These are phyloP conservation scores for Aphelenchoides fujianensis DNA, from an alignment of 1,140 invertebrate genomes.

Conservation along the genomic window DNA sequence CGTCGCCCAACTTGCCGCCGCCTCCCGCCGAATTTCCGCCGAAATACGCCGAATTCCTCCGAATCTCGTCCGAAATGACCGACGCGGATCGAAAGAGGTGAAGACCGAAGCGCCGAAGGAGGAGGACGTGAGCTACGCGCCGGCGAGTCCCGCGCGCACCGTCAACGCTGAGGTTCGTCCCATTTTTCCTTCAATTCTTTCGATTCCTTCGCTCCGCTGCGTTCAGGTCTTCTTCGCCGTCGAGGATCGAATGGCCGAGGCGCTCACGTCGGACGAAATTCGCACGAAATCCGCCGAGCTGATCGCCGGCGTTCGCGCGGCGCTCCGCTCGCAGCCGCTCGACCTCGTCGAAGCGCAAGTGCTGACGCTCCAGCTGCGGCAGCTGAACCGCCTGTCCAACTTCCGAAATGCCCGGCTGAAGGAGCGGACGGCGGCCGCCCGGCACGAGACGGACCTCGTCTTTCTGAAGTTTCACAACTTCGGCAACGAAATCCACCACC, in stretches of 20 bases:
- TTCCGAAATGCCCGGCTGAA: slow-evolving; percentile 5
- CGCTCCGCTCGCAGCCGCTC: not conserved
- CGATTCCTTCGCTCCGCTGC: no score
- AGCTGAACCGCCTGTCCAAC: slow-evolving; percentile 7
- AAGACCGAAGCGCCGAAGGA: not conserved
- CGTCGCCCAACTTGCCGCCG: no score
- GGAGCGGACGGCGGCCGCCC: not conserved
- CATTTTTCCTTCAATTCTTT: not conserved
- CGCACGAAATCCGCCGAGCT: not conserved
- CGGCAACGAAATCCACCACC: not conserved
- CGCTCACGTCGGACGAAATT: not conserved
- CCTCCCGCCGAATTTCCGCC: no score
- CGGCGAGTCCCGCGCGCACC: not conserved
- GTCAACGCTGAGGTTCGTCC: not conserved
- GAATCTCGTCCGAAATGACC: not conserved
- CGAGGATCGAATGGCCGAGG: not conserved
- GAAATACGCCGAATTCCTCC: no score
- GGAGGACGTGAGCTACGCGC: not conserved
- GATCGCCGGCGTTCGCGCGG: not conserved
- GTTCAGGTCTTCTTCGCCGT: not conserved
- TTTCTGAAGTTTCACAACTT: slow-evolving; percentile 11
- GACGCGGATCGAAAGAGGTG: not conserved
- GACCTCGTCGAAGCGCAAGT: not conserved
- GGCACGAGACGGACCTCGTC: not conserved
- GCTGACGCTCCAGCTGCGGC: not conserved